phyloP scores from a whole-genome alignment of 2,888 invertebrate genomes.

The Acanthoscelides obtectus region DNA sequence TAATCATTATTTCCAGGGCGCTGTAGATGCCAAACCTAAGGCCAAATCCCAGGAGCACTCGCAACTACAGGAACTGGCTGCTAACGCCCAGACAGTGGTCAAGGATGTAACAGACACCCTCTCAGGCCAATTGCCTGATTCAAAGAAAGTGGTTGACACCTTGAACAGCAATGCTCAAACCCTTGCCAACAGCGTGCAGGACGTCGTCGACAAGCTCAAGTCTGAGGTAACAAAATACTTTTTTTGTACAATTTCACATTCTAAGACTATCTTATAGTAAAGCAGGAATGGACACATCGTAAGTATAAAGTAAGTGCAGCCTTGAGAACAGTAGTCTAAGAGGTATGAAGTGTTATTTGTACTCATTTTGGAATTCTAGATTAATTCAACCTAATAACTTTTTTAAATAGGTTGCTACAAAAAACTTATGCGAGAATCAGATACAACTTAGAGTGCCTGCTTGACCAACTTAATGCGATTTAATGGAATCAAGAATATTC shows the following conservation, averaged over 20 bases:
- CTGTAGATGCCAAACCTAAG: constrained; percentile 24
- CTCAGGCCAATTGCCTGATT: constrained; percentile 32
- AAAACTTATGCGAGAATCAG: too few species aligned
- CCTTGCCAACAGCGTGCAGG: constrained; percentile 34
- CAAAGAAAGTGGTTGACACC: constrained; percentile 35
- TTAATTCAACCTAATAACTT: too few species aligned
- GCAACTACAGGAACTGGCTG: constrained; percentile 29
- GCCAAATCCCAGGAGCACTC: constrained; percentile 23
- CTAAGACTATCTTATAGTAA: too few species aligned
- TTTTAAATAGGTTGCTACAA: too few species aligned
- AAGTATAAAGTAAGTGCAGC: too few species aligned
- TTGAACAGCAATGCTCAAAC: constrained; percentile 35
- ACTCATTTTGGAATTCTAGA: too few species aligned
- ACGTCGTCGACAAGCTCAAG: constrained; percentile 34
- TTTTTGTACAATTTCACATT: not conserved
- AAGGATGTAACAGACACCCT: constrained; percentile 32
- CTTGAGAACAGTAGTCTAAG: too few species aligned
- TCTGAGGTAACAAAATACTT: constrained; percentile 26
- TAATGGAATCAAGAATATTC: too few species aligned
- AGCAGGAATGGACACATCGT: too few species aligned
- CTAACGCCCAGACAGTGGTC: constrained; percentile 28
- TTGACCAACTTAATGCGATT: too few species aligned
- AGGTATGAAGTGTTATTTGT: too few species aligned
- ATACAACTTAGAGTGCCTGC: too few species aligned
- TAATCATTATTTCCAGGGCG: not conserved